These are phyloP conservation scores for Thermophis baileyi DNA, from an alignment of 2,113 vertebrate species.

Conservation along the genomic window DNA sequence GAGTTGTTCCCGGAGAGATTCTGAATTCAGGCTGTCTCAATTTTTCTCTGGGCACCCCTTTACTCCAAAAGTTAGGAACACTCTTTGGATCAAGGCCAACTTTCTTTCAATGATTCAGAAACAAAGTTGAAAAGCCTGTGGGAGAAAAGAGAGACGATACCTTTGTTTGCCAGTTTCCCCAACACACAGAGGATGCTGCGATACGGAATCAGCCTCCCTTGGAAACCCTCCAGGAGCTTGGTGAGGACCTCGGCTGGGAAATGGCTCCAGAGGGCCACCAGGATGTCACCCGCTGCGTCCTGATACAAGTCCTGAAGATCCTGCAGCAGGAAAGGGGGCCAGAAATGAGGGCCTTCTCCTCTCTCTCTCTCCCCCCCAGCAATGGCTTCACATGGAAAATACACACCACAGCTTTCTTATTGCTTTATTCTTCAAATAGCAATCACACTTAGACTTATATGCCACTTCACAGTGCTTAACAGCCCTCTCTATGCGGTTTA, in stretches of 20 bases:
- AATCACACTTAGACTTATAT: neutral
- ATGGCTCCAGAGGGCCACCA: constrained; percentile 22
- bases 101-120: neutral
- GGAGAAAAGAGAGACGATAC: neutral
- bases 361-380: no score
- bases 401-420: neutral
- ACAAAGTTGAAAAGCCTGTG: neutral
- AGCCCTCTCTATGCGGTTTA: neutral
- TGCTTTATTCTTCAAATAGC: neutral
- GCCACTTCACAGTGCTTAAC: neutral
- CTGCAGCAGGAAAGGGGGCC: neutral
- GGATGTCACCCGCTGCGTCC: constrained; percentile 4
- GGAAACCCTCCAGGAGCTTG: constrained; percentile 17
- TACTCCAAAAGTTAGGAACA: neutral
- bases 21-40: neutral
- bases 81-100: neutral
- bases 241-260: constrained; percentile 7
- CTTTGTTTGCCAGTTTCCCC: constrained; percentile 24
- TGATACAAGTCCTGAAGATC: constrained; percentile 11
- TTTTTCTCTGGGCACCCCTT: neutral
- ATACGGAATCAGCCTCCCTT: neutral
- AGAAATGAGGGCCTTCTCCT: neutral
- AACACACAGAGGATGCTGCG: constrained; percentile 22
- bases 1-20: neutral
- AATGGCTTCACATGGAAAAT: neutral